These are phyloP conservation scores for Odontomyia ornata DNA, from an alignment of 2,888 invertebrate genomes.

Conservation along the genomic window DNA sequence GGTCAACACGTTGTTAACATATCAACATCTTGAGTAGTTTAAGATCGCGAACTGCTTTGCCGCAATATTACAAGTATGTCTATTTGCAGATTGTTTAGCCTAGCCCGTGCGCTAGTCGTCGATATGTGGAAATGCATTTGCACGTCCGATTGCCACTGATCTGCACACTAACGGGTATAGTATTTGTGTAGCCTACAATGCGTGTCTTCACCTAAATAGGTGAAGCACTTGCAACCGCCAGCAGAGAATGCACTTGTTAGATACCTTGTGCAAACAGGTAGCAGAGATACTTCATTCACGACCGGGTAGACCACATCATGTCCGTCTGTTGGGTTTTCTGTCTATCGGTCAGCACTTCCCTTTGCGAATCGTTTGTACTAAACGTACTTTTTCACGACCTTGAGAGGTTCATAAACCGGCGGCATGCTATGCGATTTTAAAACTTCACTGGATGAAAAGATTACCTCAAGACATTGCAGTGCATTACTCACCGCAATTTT, in stretches of 20 bases:
- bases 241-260: background rate
- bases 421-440: constrained; percentile 19
- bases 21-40: background rate
- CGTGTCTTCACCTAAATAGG: background rate
- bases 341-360: background rate
- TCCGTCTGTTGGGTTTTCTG: background rate
- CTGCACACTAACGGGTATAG: background rate
- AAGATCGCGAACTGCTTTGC: background rate
- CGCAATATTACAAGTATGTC: background rate
- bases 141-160: background rate
- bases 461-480: background rate
- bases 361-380: background rate
- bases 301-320: constrained; percentile 4
- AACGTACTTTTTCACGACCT: constrained; percentile 44
- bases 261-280: background rate
- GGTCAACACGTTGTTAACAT: background rate
- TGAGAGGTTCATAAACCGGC: constrained; percentile 47
- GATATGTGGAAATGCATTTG: constrained; percentile 5
- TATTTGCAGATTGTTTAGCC: constrained; percentile 1
- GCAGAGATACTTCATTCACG: too few relatives aligned
- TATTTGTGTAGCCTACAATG: background rate
- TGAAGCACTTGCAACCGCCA: background rate
- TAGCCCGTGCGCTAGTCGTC: background rate
- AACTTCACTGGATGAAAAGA: background rate
- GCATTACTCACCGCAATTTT: background rate